Conservation (phyloP, 2,888 invertebrate species). For the Bombylius discolor region DNA sequence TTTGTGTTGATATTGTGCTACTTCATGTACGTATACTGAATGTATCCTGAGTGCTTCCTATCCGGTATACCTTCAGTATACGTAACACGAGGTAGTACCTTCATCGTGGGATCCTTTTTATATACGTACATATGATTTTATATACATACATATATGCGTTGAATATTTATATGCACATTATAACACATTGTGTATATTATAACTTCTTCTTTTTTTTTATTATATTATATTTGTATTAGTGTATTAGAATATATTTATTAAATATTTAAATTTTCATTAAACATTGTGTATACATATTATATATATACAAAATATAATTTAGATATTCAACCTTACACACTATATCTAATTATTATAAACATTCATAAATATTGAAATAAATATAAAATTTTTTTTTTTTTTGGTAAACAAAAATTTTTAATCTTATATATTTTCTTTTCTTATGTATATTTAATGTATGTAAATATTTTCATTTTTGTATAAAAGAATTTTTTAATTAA, state of each 20-base stretch:
- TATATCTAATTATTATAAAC: background rate
- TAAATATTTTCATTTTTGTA: no score
- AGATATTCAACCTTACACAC: background rate
- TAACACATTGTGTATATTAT: no score
- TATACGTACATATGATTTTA: conserved; percentile 2
- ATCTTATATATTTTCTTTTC: no score
- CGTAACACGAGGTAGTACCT: conserved; percentile 96
- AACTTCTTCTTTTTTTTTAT: no score
- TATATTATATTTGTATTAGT: no score
- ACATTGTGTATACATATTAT: background rate
- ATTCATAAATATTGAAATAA: no score
- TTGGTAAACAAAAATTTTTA: no score
- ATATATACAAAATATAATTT: background rate
- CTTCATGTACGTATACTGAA: conserved; percentile 99
- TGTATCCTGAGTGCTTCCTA: conserved; percentile 98
- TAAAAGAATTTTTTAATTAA: no score
- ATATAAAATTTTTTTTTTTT: no score
- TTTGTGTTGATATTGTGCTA: conserved; percentile 45
- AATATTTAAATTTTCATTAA: conserved; percentile 1
- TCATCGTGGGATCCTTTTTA: conserved; percentile 36
- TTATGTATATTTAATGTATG: no score
- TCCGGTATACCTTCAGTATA: conserved; percentile 99
- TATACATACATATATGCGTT: background rate
- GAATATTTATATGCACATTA: background rate
- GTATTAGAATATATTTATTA: background rate